Evolutionary conservation across 1,140 invertebrate species (phyloP).

Genomic region (Pararge aegeria): DNA sequence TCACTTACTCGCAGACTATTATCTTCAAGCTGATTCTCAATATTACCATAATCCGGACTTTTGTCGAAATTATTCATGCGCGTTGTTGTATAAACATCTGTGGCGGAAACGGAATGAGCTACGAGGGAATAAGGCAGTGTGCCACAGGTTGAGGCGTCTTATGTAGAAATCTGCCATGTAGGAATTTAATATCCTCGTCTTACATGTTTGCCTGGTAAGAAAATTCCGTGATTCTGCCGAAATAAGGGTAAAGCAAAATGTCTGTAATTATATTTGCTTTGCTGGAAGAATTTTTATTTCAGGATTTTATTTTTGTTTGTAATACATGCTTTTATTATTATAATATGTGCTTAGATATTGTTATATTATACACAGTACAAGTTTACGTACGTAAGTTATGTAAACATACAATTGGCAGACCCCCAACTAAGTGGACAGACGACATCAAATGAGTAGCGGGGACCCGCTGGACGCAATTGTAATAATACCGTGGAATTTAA

Average conservation of each 20-base stretch:
- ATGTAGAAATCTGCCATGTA: constrained; percentile 2
- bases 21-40: constrained; percentile 23
- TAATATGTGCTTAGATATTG: too few species aligned
- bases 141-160: constrained; percentile 17
- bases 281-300: not conserved
- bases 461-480: too few species aligned
- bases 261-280: not conserved
- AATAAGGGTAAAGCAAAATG: not conserved
- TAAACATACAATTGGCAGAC: too few species aligned
- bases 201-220: constrained; percentile 7
- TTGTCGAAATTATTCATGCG: constrained; percentile 18
- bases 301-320: too few species aligned
- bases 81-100: constrained; percentile 15
- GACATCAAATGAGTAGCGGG: too few species aligned
- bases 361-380: too few species aligned
- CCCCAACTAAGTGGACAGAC: too few species aligned
- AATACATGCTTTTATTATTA: too few species aligned
- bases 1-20: not conserved
- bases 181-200: constrained; percentile 13
- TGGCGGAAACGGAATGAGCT: constrained; percentile 4
- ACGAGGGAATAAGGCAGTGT: not conserved
- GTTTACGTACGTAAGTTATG: too few species aligned
- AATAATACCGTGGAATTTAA: not conserved
- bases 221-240: not conserved
- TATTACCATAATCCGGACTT: constrained; percentile 30